These are phyloP conservation scores for Jaculus jaculus DNA, from an alignment of 2,113 vertebrate species.

Conservation along the genomic window DNA sequence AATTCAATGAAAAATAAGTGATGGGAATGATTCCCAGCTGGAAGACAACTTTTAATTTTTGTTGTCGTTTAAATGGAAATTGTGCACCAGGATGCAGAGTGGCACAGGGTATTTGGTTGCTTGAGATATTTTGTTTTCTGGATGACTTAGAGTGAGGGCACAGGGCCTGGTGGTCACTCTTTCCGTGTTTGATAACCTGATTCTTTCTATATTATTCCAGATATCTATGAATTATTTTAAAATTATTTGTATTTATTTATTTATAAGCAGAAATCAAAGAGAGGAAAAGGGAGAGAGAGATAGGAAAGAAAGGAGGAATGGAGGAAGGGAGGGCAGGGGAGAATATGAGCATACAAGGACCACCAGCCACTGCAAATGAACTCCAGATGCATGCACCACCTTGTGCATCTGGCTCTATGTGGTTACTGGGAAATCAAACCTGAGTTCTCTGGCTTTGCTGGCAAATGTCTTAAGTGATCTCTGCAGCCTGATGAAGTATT, in stretches of 20 bases:
- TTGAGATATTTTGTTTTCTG: slow-evolving; percentile 54
- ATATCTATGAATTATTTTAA: slow-evolving; percentile 46
- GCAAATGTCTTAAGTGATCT: too few relatives aligned
- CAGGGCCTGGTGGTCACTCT: slow-evolving; percentile 28
- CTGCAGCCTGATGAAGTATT: slow-evolving; percentile 66
- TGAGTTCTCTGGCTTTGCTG: too few relatives aligned
- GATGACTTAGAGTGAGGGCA: slow-evolving; percentile 25
- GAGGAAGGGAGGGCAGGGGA: too few relatives aligned
- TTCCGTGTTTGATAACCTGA: slow-evolving; percentile 59
- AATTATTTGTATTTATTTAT: too few relatives aligned
- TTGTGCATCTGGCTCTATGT: too few relatives aligned
- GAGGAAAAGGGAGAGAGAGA: too few relatives aligned
- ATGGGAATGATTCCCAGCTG: slow-evolving; percentile 32
- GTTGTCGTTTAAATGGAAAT: slow-evolving; percentile 57
- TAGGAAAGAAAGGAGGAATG: too few relatives aligned
- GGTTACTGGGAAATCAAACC: too few relatives aligned
- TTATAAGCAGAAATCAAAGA: too few relatives aligned
- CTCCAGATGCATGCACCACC: too few relatives aligned
- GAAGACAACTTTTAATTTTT: slow-evolving; percentile 24
- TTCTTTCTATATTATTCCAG: slow-evolving; percentile 73
- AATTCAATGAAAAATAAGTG: slow-evolving; percentile 48
- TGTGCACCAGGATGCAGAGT: slow-evolving; percentile 32
- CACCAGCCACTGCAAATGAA: too few relatives aligned
- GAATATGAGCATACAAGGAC: too few relatives aligned
- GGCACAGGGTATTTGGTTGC: slow-evolving; percentile 56